phyloP scores from a whole-genome alignment of 2,113 vertebrate genomes.

The Puma concolor region DNA sequence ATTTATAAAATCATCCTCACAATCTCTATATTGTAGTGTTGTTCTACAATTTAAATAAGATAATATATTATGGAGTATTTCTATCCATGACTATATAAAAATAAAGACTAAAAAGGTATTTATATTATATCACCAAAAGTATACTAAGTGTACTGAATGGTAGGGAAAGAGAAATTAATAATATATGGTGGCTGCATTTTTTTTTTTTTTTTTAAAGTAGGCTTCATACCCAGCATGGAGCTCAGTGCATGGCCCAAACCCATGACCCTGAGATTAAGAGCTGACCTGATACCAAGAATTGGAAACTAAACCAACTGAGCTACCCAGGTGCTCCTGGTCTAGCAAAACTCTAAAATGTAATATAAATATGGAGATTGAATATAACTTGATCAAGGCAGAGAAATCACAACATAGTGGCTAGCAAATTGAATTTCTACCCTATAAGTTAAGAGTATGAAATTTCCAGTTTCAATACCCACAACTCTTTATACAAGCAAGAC shows the following conservation, averaged over 20 bases:
- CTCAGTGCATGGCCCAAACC: too few species aligned
- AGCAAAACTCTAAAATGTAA: not conserved
- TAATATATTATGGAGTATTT: not conserved
- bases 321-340: not conserved
- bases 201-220: too few species aligned
- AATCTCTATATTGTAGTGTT: not conserved
- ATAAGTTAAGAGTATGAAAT: not conserved
- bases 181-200: not conserved
- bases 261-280: too few species aligned
- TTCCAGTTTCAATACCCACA: not conserved
- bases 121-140: not conserved
- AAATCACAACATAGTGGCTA: not conserved
- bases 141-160: not conserved
- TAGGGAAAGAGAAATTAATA: not conserved
- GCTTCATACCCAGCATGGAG: too few species aligned
- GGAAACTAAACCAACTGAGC: too few species aligned
- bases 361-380: not conserved
- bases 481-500: not conserved
- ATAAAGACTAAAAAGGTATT: not conserved
- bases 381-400: not conserved
- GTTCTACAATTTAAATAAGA: not conserved
- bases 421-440: not conserved
- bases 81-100: not conserved
- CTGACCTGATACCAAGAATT: too few species aligned
- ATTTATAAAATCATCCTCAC: not conserved